Conservation (phyloP, 2,113 vertebrate genomes). For the Myotis davidii region DNA sequence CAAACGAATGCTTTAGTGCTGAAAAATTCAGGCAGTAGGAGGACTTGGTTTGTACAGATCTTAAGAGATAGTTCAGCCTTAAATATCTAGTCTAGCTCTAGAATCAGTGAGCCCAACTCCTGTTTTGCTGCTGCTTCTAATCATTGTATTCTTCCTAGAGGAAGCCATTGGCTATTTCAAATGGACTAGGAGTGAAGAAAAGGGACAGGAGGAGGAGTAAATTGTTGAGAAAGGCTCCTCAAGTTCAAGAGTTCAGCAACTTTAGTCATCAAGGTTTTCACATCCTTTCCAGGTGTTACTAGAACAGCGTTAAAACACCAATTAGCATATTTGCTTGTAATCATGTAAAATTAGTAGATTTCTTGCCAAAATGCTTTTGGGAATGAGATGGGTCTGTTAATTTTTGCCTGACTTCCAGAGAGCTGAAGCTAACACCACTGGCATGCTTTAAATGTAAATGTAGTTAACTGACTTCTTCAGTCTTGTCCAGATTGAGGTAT, state of each 20-base stretch:
- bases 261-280: neutral
- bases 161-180: neutral
- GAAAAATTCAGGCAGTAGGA: neutral
- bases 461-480: neutral
- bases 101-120: neutral
- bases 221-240: neutral
- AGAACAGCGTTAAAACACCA: neutral
- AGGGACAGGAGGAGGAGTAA: neutral
- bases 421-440: neutral
- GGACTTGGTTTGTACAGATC: neutral
- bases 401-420: slow-evolving; percentile 10
- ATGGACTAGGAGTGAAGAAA: neutral
- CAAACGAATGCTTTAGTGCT: neutral
- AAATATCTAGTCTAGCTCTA: neutral
- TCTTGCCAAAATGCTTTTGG: slow-evolving; percentile 40
- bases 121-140: neutral
- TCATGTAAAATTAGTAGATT: neutral
- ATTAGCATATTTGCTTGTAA: neutral
- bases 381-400: neutral
- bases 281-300: neutral
- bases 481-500: neutral
- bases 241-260: neutral
- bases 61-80: neutral
- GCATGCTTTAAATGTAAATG: neutral
- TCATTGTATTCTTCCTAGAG: neutral